These are phyloP conservation scores for Pagetopsis macropterus DNA, from an alignment of 2,797 vertebrate genomes.

Conservation along the genomic window DNA sequence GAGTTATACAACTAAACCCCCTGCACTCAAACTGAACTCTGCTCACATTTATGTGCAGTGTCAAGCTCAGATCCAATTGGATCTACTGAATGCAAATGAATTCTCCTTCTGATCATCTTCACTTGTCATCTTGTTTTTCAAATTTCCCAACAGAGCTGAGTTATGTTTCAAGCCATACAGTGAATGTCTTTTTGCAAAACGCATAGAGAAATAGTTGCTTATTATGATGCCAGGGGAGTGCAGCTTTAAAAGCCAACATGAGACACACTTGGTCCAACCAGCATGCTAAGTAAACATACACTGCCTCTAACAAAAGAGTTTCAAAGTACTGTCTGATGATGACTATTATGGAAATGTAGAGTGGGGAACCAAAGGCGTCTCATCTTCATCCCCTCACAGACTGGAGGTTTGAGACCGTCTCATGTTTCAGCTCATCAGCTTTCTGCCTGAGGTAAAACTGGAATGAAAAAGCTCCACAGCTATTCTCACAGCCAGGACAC, in stretches of 20 bases:
- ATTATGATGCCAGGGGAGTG: not conserved
- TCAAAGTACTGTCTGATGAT: not conserved
- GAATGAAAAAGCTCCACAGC: slow-evolving; percentile 9
- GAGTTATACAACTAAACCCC: slow-evolving; percentile 58
- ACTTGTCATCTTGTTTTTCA: slow-evolving; percentile 29
- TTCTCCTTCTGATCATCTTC: slow-evolving; percentile 54
- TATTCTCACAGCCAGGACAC: not conserved
- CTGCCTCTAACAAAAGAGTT: not conserved
- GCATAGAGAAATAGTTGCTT: not conserved
- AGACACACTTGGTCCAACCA: not conserved
- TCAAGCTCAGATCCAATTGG: slow-evolving; percentile 28
- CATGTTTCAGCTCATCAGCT: slow-evolving; percentile 46
- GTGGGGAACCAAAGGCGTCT: slow-evolving; percentile 8
- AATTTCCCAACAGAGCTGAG: not conserved
- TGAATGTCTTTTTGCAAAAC: slow-evolving; percentile 10
- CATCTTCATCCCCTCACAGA: slow-evolving; percentile 15
- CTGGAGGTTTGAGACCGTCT: slow-evolving; percentile 12
- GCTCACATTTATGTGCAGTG: slow-evolving; percentile 33
- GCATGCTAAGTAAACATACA: slow-evolving; percentile 15
- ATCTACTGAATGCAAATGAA: slow-evolving; percentile 49
- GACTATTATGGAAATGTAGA: slow-evolving; percentile 4
- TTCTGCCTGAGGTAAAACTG: slow-evolving; percentile 32
- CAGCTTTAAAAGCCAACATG: not conserved
- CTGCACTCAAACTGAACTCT: slow-evolving; percentile 60
- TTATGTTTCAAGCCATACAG: slow-evolving; percentile 14